Percentiles rank a stretch among this genome's conserved stretches.
These are phyloP conservation scores for Excalfactoria chinensis DNA, from an alignment of 2,113 vertebrate species.

Conservation along the genomic window DNA sequence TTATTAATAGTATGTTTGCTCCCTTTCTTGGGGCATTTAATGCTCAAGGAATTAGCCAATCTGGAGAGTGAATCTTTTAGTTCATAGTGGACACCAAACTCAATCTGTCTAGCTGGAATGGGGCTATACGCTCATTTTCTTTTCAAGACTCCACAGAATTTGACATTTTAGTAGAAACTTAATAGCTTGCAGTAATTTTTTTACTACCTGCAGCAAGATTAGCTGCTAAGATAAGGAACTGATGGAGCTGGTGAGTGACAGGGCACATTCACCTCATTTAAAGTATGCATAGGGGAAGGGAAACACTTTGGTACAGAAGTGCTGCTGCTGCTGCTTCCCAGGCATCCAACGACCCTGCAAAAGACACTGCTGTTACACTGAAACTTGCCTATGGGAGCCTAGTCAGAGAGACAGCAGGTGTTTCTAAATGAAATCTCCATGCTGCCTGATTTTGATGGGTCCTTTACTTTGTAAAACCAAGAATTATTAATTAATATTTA, in stretches of 20 bases:
- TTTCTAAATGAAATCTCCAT: neutral
- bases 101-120: neutral
- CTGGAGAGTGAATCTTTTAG: neutral
- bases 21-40: neutral
- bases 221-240: neutral
- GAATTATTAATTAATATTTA: neutral
- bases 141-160: neutral
- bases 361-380: accelerated
- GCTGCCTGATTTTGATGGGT: neutral
- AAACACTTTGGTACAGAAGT: accelerated
- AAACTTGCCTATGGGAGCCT: accelerated
- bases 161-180: neutral
- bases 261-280: neutral
- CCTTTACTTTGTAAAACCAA: neutral
- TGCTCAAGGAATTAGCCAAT: neutral
- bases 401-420: neutral
- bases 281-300: neutral
- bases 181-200: neutral
- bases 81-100: neutral
- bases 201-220: neutral
- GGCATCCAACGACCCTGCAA: accelerated
- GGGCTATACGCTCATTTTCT: accelerated
- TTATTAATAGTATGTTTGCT: conserved; percentile 12
- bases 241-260: accelerated
- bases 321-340: neutral